Percentiles rank a stretch among this genome's conserved stretches.
Conservation (phyloP, 2,888 invertebrate species). For the Lucinisca nassula region DNA sequence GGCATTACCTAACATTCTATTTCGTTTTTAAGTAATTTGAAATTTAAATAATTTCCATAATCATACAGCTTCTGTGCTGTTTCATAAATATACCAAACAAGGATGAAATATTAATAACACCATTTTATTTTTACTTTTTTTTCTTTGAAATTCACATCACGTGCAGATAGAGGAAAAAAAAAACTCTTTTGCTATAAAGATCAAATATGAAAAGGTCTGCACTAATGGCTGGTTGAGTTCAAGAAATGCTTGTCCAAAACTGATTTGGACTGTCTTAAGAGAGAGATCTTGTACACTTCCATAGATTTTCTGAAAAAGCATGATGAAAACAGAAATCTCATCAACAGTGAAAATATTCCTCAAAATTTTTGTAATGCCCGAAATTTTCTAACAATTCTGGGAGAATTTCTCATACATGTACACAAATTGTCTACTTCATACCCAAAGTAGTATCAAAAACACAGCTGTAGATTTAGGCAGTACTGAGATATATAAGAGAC, state of each 20-base stretch:
- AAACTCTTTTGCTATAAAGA: not conserved
- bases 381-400: not conserved
- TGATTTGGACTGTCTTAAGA: not conserved
- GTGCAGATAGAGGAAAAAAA: not conserved
- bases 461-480: not conserved
- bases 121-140: not conserved
- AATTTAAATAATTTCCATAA: too few relatives aligned
- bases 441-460: not conserved
- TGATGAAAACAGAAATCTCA: not conserved
- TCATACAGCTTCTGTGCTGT: too few relatives aligned
- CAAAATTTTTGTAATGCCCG: not conserved
- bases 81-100: not conserved
- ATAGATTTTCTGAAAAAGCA: slow-evolving; percentile 5
- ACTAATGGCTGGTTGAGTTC: not conserved
- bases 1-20: too few relatives aligned
- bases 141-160: not conserved
- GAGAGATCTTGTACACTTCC: not conserved
- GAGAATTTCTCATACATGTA: not conserved
- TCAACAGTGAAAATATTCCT: not conserved
- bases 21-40: too few relatives aligned
- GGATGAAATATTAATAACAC: not conserved
- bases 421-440: not conserved
- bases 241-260: not conserved
- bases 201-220: not conserved
- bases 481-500: too few relatives aligned